Base-by-base conservation (phyloP, 2,888 invertebrate species). In the Empis stercorea region DNA sequence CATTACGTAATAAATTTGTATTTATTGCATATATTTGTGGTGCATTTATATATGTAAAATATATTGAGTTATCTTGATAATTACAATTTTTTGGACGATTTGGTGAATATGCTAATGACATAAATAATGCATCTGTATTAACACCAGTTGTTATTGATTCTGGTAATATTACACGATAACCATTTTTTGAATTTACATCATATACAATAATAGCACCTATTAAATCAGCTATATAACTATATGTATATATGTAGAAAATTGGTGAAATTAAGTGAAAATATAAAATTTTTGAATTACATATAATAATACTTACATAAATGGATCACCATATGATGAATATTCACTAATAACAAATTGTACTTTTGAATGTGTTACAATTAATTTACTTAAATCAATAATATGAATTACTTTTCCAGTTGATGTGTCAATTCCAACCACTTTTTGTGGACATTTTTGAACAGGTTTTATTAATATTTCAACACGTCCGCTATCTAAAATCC, bases 401-500 rank as follows among this genome's bases (percentile, higher is more conserved):
- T 78, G 77, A 13, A 79, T 69, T 43, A 78, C 73, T 65, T 75
- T 73, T 45, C 74, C 73, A 43, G 74, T 76, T 54, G 68, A 69
- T 15, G 75, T 66, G 55, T 76, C 74, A 47, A 80, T 68, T 20
- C 75, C 77, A 13, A 80, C 69, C 14, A 81, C 71, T 59, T 79
- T 77, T 14, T 81, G 80, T 15, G 73, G 65, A 55, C 78, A 78
- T 39, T 73, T 69, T 23, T 76, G 70, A 3, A 76, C 68, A 0
- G 79, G 76, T 51, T 74, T 72, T 48, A 75, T 75, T 58, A 79
- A 58, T 5, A 76, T 76, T 56, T 78, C 74, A 2, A 76, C 73
- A 45, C 79, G 68, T 20, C 79, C 80, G 34, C 71, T 72, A 58
- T 80, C 80, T 52, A 79, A 61, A 6, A 70, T 74, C 79, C 79